Evolutionary conservation across 1,140 invertebrate genomes (phyloP).

Genomic region (Eriosoma lanigerum): DNA sequence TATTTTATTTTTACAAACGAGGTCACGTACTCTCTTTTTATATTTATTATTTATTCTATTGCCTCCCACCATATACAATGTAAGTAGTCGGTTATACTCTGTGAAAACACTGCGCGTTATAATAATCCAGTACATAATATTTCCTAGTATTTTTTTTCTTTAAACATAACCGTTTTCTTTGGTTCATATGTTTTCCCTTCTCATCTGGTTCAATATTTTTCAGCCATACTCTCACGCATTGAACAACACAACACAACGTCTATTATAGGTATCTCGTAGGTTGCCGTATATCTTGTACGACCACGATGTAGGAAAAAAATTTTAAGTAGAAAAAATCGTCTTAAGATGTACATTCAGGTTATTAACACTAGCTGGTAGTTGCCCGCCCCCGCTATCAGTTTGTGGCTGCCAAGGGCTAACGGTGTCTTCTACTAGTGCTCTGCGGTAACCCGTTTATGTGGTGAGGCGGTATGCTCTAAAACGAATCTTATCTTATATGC

Average conservation of each 20-base stretch:
- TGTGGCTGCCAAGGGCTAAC: constrained; percentile 17
- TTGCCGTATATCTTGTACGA: neutral
- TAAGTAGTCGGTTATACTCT: neutral
- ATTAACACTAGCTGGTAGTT: constrained; percentile 32
- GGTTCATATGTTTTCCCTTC: neutral
- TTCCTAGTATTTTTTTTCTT: neutral
- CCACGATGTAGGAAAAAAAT: neutral
- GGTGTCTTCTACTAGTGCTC: constrained; percentile 29
- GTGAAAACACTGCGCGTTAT: neutral
- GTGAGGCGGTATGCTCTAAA: neutral
- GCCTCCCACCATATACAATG: neutral
- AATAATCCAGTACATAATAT: neutral
- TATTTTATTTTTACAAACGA: constrained; percentile 25
- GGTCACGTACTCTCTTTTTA: constrained; percentile 40
- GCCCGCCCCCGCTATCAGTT: neutral
- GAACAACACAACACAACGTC: neutral
- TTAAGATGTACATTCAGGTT: constrained; percentile 18
- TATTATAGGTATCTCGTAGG: constrained; percentile 28
- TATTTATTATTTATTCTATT: neutral
- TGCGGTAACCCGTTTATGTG: neutral
- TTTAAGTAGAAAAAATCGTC: neutral
- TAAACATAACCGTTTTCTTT: neutral
- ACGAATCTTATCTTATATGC: neutral
- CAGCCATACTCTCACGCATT: neutral
- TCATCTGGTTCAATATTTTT: neutral